These are phyloP conservation scores for Spodoptera frugiperda DNA, from an alignment of 1,140 invertebrate species.

Conservation along the genomic window DNA sequence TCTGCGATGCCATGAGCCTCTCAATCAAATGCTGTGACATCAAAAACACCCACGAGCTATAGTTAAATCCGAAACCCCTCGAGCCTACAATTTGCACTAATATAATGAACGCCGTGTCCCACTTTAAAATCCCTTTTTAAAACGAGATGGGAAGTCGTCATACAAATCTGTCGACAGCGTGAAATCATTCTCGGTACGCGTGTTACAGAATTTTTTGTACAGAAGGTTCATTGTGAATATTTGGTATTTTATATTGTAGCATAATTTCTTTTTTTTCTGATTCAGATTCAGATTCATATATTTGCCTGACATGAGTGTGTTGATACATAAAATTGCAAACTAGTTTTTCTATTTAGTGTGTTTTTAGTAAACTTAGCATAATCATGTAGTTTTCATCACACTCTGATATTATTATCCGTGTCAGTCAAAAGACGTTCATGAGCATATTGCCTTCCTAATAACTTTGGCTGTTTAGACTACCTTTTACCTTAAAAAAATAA, in stretches of 20 bases:
- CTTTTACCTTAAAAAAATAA: too few relatives aligned
- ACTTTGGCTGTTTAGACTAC: too few relatives aligned
- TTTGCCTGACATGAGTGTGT: too few relatives aligned
- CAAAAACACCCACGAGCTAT: not conserved
- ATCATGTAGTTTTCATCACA: too few relatives aligned
- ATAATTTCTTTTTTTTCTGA: too few relatives aligned
- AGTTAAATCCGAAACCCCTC: not conserved
- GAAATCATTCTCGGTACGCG: constrained; percentile 5
- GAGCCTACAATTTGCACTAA: constrained; percentile 38
- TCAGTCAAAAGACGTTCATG: too few relatives aligned
- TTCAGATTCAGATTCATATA: too few relatives aligned
- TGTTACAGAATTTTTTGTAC: not conserved
- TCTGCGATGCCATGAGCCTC: not conserved
- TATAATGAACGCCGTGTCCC: constrained; percentile 37
- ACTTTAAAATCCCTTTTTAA: constrained; percentile 45
- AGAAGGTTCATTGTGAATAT: not conserved
- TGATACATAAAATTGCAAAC: too few relatives aligned
- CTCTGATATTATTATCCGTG: too few relatives aligned
- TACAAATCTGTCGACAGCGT: constrained; percentile 40
- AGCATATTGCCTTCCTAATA: too few relatives aligned
- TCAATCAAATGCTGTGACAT: constrained; percentile 13
- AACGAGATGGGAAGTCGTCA: constrained; percentile 26
- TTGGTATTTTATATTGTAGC: not conserved
- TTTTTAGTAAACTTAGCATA: too few relatives aligned
- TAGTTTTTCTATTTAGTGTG: too few relatives aligned